phyloP scores from a whole-genome alignment of 2,888 invertebrate genomes.

The Nomada goodeniana region DNA sequence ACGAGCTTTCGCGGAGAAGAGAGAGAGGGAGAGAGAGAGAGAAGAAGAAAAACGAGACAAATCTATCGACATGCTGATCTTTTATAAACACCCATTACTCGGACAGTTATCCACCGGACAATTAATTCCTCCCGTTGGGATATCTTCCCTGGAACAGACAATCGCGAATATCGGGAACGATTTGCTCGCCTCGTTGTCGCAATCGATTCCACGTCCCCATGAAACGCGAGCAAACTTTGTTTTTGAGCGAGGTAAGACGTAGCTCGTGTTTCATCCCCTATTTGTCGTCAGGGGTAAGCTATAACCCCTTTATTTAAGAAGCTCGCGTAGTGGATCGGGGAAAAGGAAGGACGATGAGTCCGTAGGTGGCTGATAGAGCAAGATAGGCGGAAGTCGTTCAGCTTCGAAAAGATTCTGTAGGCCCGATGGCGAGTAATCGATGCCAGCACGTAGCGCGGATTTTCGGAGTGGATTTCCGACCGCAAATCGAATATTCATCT shows the following conservation, averaged over 20 bases:
- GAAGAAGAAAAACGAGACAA: neutral
- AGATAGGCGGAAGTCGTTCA: constrained; percentile 37
- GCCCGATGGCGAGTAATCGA: constrained; percentile 23
- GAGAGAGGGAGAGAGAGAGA: too few species aligned
- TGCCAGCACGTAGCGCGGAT: constrained; percentile 33
- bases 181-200: too few species aligned
- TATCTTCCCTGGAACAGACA: neutral
- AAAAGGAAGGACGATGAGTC: constrained; percentile 8
- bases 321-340: neutral
- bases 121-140: neutral
- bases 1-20: neutral
- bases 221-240: neutral
- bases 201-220: neutral
- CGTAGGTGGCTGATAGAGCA: constrained; percentile 11
- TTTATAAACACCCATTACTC: neutral
- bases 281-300: constrained; percentile 12
- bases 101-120: neutral
- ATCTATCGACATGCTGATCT: neutral
- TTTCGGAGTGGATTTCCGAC: constrained; percentile 49
- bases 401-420: constrained; percentile 37
- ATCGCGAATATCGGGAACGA: neutral
- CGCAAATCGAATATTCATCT: constrained; percentile 58
- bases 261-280: constrained; percentile 24
- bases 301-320: constrained; percentile 36
- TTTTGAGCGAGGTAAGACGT: neutral